Evolutionary conservation across 2,113 vertebrate genomes (phyloP).

Genomic region (Fukomys damarensis): DNA sequence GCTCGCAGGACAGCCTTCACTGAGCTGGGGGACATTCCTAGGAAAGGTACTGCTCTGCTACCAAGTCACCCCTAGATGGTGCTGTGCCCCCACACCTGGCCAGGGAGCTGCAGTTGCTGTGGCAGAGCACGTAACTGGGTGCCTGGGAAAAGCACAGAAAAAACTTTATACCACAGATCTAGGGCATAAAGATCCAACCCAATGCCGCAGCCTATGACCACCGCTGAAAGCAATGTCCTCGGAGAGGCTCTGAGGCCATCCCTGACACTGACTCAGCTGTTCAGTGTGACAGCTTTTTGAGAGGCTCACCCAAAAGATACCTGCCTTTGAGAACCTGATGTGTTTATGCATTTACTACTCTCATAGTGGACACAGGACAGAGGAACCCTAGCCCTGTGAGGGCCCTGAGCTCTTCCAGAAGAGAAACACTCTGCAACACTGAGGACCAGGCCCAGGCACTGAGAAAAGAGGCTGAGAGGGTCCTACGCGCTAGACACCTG

Average conservation of each 20-base stretch:
- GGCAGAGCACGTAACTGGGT: fast-evolving
- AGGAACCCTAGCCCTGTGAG: neutral
- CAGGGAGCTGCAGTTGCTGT: neutral
- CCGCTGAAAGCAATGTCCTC: neutral
- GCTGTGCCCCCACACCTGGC: neutral
- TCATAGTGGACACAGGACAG: neutral
- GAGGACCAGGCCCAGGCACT: neutral
- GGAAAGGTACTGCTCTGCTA: neutral
- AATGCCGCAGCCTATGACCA: neutral
- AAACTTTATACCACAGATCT: neutral
- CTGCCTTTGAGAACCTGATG: neutral
- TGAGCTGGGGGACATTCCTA: neutral
- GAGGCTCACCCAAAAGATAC: neutral
- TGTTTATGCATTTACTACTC: neutral
- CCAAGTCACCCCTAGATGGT: neutral
- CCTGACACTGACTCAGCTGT: neutral
- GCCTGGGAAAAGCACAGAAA: neutral
- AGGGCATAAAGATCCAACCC: neutral
- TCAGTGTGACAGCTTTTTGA: neutral
- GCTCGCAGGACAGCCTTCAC: neutral
- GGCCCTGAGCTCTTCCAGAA: neutral
- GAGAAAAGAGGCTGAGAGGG: neutral
- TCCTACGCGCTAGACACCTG: neutral
- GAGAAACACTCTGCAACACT: neutral
- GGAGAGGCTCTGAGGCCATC: neutral